Conservation (phyloP, 1,140 invertebrate species). For the Mya arenaria region DNA sequence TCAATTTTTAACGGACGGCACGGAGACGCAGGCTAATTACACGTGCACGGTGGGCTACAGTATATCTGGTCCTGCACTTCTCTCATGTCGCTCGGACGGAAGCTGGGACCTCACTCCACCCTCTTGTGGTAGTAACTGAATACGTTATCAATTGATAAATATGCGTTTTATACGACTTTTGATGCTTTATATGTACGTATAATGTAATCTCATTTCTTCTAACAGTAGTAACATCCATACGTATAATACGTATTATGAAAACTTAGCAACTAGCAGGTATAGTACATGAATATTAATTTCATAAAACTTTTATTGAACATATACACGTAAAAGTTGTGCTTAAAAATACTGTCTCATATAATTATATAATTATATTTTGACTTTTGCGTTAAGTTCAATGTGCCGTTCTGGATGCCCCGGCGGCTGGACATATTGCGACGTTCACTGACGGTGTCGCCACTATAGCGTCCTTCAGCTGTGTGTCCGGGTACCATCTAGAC, state of each 20-base stretch:
- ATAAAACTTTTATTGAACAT: neutral
- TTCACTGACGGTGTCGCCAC: slow-evolving; percentile 1
- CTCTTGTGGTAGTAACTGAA: slow-evolving; percentile 43
- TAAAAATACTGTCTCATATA: neutral
- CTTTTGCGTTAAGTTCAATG: slow-evolving; percentile 7
- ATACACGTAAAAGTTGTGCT: neutral
- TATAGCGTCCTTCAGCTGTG: neutral
- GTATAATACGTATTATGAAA: neutral
- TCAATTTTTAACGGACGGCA: slow-evolving; percentile 9
- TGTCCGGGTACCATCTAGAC: slow-evolving; percentile 14
- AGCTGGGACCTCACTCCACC: slow-evolving; percentile 38
- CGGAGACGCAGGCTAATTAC: slow-evolving; percentile 23
- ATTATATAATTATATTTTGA: neutral
- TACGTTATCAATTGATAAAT: neutral
- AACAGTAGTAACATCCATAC: neutral
- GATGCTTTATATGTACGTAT: neutral
- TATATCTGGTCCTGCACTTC: neutral
- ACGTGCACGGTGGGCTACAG: slow-evolving; percentile 17
- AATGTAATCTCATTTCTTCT: neutral
- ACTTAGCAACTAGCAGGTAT: neutral
- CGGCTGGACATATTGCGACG: neutral
- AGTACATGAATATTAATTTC: neutral
- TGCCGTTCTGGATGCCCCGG: neutral
- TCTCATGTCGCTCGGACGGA: slow-evolving; percentile 32
- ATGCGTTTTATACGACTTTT: neutral